Base-by-base conservation (phyloP, 2,797 vertebrate genomes). In the Anas georgica region DNA sequence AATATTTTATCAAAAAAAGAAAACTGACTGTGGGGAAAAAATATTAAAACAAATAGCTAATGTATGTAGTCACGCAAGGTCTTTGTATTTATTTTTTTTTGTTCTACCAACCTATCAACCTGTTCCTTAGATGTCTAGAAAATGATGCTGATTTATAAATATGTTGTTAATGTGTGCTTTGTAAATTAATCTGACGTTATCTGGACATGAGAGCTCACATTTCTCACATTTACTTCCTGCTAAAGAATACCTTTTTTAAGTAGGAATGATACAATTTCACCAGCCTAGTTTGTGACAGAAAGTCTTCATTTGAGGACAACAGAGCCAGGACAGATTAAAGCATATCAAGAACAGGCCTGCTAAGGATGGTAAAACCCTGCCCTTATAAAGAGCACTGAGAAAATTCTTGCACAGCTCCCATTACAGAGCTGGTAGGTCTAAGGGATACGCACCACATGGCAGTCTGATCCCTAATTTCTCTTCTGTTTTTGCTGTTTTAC, bases 141-240 rank as follows among this genome's bases (percentile, higher is more conserved):
- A 82, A 76, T 35, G 5, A 35, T 5, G 15, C 9, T 67, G 6
- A n/a, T 90, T 78, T 45, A 18, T 10, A 85, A 91, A 50, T 45
- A 43, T 4, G 8, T 31, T 7, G 0, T 18, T 75, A 58, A 37
- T 1, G 0, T 23, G 25, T 23, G n/a, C 17, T 13, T 45, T 56
- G 50, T 16, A 83, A 72, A 77, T 67, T 29, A 58, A 68, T 7
- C 9, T 25, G 10, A 55, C 5, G 4, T 45, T 79, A 41, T 9
- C 76, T 56, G 22, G 25, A 74, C 28, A 35, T 10, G 28, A 60
- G 18, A 90, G 20, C 9, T 72, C 55, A 62, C 9, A 39, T 31
- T 73, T 52, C n/a, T 50, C 70, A 72, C 59, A 68, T 43, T 17
- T 11, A 37, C 70, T 58, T 50, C 10, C 31, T 31, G 28, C 2